Evolutionary conservation across 2,113 vertebrate genomes (phyloP).

Genomic region (Triplophysa rosa): DNA sequence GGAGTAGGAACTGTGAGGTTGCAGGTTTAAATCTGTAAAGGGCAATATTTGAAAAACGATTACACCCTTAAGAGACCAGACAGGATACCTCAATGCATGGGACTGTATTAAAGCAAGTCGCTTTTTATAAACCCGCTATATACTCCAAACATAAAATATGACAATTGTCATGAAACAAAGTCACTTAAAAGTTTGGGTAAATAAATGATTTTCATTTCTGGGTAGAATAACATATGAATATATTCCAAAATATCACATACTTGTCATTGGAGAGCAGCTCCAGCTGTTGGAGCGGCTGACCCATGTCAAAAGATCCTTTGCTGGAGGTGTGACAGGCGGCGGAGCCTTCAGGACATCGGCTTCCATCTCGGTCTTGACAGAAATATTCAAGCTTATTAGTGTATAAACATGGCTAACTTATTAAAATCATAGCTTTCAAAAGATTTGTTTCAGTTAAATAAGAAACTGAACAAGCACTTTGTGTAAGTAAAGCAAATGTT

Average conservation of each 20-base stretch:
- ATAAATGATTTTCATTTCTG: too few species aligned
- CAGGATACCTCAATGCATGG: not conserved
- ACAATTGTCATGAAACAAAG: not conserved
- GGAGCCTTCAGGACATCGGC: constrained; percentile 73
- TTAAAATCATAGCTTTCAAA: not conserved
- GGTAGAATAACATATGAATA: not conserved
- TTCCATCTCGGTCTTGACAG: constrained; percentile 60
- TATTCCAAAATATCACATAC: constrained; percentile 61
- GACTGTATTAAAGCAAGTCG: too few species aligned
- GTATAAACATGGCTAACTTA: not conserved
- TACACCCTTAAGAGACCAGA: not conserved
- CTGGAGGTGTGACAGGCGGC: constrained; percentile 83
- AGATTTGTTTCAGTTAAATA: not conserved
- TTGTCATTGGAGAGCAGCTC: constrained; percentile 78
- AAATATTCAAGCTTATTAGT: not conserved
- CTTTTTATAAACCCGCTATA: too few species aligned
- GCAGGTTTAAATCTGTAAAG: too few species aligned
- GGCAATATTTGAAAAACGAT: not conserved
- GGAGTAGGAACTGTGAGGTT: too few species aligned
- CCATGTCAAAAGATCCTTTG: constrained; percentile 73
- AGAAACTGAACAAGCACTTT: not conserved
- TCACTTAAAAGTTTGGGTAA: too few species aligned
- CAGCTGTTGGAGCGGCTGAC: constrained; percentile 74
- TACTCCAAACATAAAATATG: too few species aligned
- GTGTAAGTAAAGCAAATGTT: too few species aligned